Base-by-base conservation (phyloP, 2,888 invertebrate species). In the Drosophila atripex region DNA sequence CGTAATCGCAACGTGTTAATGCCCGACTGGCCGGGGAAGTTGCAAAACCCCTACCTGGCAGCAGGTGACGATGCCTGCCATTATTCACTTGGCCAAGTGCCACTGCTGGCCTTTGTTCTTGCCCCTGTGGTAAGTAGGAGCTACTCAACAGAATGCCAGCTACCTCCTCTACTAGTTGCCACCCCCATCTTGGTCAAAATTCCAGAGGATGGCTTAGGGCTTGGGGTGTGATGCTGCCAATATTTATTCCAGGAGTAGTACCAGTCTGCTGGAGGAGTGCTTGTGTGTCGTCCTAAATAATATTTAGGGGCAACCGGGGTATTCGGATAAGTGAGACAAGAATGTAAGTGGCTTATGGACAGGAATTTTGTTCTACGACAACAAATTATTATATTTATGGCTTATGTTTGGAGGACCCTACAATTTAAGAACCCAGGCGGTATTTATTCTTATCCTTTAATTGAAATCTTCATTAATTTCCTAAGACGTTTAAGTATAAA, bases 1-100 rank as follows among this genome's bases (percentile, higher is more conserved):
- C 80, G 85, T 88, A 80, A 70, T 74, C 61, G 78, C 73, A 77
- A 85, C 80, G 88, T 88, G 82, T 83, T 88, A 82, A 88, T 86
- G 77, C 54, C 41, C 35, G 43, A 61, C 51, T 23, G 50, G 28
- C 16, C 21, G 9, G 7, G n/a, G 18, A 9, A 11, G 21, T 12
- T 9, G 23, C 28, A 23, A 56, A 0, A 0, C 8, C 14, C 1
- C 8, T 16, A 41, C 43, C 50, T 45, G 47, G 23, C 51, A 61
- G 54, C 80, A 76, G 85, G 84, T 80, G 80, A 85, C 83, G 78
- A 50, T 82, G 73, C 45, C 69, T 71, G 82, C 73, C 76, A 88
- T 88, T 86, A 88, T 83, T 83, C 87, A 88, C 82, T 77, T 88
- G 71, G 71, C 80, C 70, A 76, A 73, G 68, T 66, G 71, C 74